Conservation (phyloP, 2,888 invertebrate genomes). For the Ferdinandea cuprea region DNA sequence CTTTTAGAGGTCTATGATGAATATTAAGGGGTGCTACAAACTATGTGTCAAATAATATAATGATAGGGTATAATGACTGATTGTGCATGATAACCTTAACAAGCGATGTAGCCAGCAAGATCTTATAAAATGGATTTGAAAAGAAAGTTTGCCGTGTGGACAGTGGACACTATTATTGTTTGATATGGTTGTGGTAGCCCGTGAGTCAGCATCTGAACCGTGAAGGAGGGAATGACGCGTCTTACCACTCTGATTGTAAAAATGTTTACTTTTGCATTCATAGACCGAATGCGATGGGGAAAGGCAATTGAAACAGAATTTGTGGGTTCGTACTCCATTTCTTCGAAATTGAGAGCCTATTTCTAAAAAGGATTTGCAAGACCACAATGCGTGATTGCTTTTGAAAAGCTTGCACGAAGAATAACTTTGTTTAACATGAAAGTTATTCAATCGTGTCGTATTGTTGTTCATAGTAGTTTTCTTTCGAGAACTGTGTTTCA, state of each 20-base stretch:
- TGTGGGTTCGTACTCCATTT: conserved; percentile 10
- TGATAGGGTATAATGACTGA: too few species aligned
- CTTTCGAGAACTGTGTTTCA: too few species aligned
- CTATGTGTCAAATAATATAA: too few species aligned
- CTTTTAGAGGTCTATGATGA: too few species aligned
- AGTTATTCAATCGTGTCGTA: too few species aligned
- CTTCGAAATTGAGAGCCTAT: neutral
- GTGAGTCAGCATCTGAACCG: too few species aligned
- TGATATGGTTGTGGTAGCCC: neutral
- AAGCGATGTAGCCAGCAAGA: conserved; percentile 21
- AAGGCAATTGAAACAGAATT: conserved; percentile 32
- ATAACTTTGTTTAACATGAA: too few species aligned
- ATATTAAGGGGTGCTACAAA: too few species aligned
- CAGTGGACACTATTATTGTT: neutral
- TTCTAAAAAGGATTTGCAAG: conserved; percentile 14
- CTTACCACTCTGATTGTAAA: conserved; percentile 27
- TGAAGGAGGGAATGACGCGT: conserved; percentile 16
- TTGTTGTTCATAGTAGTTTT: too few species aligned
- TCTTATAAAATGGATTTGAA: conserved; percentile 5
- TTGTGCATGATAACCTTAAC: conserved; percentile 8
- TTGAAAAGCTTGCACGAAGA: conserved; percentile 21
- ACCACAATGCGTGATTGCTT: conserved; percentile 19
- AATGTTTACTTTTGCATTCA: conserved; percentile 30
- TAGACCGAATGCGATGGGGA: conserved; percentile 17
- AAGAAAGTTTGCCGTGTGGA: neutral